Evolutionary conservation across 2,113 vertebrate genomes (phyloP).

Genomic region (Semicossyphus pulcher): DNA sequence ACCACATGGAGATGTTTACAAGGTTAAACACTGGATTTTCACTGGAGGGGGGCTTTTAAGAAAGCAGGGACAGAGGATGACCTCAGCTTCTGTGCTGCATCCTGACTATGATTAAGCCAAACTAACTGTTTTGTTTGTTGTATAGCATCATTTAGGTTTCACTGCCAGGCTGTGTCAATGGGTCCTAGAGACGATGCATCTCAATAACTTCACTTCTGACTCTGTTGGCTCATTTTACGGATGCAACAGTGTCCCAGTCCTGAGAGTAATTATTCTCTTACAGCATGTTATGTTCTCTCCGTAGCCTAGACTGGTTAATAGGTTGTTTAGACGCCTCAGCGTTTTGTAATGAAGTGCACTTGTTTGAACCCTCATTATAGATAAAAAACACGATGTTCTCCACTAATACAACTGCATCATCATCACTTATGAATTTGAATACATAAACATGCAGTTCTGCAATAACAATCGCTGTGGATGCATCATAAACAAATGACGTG

Average conservation of each 20-base stretch:
- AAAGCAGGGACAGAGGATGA: no score
- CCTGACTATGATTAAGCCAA: background rate
- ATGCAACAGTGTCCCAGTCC: conserved; percentile 2
- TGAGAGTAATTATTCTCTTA: background rate
- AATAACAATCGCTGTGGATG: background rate
- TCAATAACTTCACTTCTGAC: no score
- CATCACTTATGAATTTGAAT: conserved; percentile 1
- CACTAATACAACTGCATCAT: background rate
- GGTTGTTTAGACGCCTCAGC: background rate
- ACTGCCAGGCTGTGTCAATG: background rate
- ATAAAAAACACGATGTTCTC: background rate
- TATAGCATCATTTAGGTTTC: no score
- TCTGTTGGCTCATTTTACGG: background rate
- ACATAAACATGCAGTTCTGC: background rate
- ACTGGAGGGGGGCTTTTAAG: no score
- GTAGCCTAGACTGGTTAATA: background rate
- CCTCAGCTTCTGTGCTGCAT: no score
- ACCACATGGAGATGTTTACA: no score
- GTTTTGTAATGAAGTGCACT: no score
- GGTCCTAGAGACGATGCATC: background rate
- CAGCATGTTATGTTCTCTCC: background rate
- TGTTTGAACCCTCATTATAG: no score
- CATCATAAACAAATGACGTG: background rate
- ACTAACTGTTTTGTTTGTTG: no score
- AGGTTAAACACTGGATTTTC: no score